Conservation (phyloP, 1,140 invertebrate genomes). For the Schlechtendalia chinensis region DNA sequence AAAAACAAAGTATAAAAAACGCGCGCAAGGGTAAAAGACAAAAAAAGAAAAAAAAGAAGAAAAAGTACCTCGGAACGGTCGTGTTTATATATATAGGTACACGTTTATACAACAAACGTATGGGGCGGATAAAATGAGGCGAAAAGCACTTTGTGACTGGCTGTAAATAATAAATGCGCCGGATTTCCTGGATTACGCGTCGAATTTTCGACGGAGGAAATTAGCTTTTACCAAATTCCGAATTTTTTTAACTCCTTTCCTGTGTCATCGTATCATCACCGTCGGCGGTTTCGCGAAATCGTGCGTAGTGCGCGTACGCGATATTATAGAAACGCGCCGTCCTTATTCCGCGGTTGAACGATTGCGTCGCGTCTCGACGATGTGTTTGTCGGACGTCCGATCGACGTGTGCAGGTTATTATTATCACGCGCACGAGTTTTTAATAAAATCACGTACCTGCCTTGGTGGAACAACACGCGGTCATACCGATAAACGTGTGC, state of each 20-base stretch:
- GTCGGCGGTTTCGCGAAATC: no score
- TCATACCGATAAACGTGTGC: no score
- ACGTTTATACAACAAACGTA: not conserved
- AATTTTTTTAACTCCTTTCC: slow-evolving; percentile 17
- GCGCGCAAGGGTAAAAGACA: no score
- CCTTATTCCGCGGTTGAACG: no score
- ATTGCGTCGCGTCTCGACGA: no score
- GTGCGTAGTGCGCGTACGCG: no score
- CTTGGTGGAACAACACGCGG: no score
- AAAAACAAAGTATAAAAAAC: not conserved
- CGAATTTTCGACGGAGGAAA: slow-evolving; percentile 24
- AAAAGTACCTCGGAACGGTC: not conserved
- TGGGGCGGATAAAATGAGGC: slow-evolving; percentile 19
- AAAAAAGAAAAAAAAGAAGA: not conserved
- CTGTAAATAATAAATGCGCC: slow-evolving; percentile 45
- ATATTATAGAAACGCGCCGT: no score
- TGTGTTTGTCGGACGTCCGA: no score
- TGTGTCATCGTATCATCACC: no score
- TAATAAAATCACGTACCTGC: slow-evolving; percentile 33
- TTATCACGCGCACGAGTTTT: not conserved
- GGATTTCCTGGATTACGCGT: slow-evolving; percentile 44
- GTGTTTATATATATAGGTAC: no score
- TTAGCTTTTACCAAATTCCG: slow-evolving; percentile 37
- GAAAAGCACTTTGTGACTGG: slow-evolving; percentile 41
- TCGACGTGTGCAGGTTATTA: not conserved